A percentile compares a stretch with the other conserved stretches of the same genome.
Evolutionary conservation across 2,797 vertebrate species (phyloP).

Genomic region (Poecilia picta): DNA sequence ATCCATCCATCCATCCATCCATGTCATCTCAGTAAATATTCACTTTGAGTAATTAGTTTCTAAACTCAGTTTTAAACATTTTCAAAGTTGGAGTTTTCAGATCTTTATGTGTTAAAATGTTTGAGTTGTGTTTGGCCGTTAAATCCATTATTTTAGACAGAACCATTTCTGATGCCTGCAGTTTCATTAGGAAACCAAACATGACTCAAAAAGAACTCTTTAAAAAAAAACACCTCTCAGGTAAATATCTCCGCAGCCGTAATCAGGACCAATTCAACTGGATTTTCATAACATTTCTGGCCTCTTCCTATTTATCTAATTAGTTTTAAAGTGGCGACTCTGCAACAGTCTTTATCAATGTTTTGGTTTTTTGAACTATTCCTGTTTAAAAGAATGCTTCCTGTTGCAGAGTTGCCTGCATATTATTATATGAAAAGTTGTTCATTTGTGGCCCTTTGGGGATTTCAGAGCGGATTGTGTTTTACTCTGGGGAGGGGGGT

Average conservation of each 20-base stretch:
- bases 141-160: background rate
- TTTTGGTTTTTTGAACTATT: background rate
- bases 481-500: slow-evolving; percentile 69
- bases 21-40: background rate
- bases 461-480: slow-evolving; percentile 79
- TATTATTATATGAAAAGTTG: slow-evolving; percentile 30
- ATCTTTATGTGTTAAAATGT: background rate
- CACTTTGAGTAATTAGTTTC: background rate
- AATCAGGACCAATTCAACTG: background rate
- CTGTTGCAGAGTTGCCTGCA: slow-evolving; percentile 18
- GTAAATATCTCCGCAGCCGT: background rate
- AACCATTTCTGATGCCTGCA: background rate
- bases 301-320: background rate
- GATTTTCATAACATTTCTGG: background rate
- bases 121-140: background rate
- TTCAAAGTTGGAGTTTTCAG: background rate
- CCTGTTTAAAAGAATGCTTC: slow-evolving; percentile 3
- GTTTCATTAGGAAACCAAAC: background rate
- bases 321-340: background rate
- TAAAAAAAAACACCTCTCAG: background rate
- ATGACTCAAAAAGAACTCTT: background rate
- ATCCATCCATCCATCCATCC: background rate
- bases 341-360: background rate
- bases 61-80: background rate
- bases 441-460: slow-evolving; percentile 59